Base-by-base conservation (phyloP, 1,140 invertebrate species). In the Teleopsis dalmanni region DNA sequence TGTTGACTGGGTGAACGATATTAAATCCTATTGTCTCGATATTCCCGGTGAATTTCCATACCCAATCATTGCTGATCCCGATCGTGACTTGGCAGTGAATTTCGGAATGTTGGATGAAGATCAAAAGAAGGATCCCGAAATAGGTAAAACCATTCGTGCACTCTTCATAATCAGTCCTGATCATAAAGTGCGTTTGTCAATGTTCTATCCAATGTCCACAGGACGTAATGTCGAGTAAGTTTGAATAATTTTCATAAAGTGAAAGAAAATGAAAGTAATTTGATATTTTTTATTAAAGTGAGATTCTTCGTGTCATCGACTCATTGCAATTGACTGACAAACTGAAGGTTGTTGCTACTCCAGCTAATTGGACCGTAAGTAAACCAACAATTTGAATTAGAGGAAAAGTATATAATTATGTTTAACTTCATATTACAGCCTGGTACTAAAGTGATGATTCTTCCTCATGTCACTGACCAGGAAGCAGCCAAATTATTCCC, bases 201-300 rank as follows among this genome's bases (percentile, higher is more conserved):
- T 95, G 77, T 76, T 88, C 33, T 96, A 96, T 75, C 92, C 92
- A 29, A 84, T 87, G 16, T 93, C 88, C 11, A 92, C 88, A 36
- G 92, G 92, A 29, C 79, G 92, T 52, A 95, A 93, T 71, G 91
- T 95, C 58, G 82, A 88, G 91, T 93, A 73, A 81, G 84, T 81
- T 44, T 22, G 5, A 47, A 21, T 37, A 13, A 19, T 19, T 37
- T 16, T 22, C 18, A 13, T 0, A 36, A 3, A 54, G 33, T 35
- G 14, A 0, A 9, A 16, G 16, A 19, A 31, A 11, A 27, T 43
- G 0, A 3, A 18, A 31, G 25, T 13, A 5, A 0, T 8, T 7
- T n/a, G 3, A 10, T 16, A 27, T 18, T 50, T 48, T 41, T 56
- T 60, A 55, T 81, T 81, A 37, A 62, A 94, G 91, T 76, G 92